phyloP scores from a whole-genome alignment of 2,113 vertebrate species.

The Colinus virginianus region DNA sequence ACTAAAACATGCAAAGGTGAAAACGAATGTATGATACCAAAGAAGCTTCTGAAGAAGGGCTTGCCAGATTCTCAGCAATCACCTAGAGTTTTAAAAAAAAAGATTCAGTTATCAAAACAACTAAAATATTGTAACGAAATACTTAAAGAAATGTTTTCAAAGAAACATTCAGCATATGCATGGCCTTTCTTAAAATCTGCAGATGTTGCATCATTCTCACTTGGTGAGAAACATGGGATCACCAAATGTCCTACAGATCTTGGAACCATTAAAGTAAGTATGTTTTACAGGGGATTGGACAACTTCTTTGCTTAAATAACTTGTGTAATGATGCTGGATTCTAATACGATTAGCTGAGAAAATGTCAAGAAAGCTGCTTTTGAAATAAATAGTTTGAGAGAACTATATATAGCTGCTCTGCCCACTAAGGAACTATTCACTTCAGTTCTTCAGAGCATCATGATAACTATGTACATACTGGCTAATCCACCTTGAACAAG shows the following conservation, averaged over 20 bases:
- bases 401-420: background rate
- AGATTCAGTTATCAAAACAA: constrained; percentile 74
- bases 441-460: fast-evolving
- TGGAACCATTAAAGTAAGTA: constrained; percentile 86
- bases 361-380: background rate
- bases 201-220: constrained; percentile 75
- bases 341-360: background rate
- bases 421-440: background rate
- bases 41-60: constrained; percentile 77
- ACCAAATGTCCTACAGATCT: constrained; percentile 88
- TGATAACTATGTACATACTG: background rate
- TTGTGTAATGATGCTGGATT: background rate
- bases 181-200: constrained; percentile 91
- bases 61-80: constrained; percentile 77
- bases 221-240: constrained; percentile 82
- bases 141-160: constrained; percentile 89
- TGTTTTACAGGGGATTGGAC: background rate
- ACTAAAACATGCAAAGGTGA: constrained; percentile 65
- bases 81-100: constrained; percentile 69
- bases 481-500: background rate
- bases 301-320: background rate
- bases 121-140: constrained; percentile 84
- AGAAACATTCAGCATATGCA: constrained; percentile 86
- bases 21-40: constrained; percentile 55
- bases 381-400: background rate